Conservation (phyloP, 2,888 invertebrate species). For the Andrena trimmerana region DNA sequence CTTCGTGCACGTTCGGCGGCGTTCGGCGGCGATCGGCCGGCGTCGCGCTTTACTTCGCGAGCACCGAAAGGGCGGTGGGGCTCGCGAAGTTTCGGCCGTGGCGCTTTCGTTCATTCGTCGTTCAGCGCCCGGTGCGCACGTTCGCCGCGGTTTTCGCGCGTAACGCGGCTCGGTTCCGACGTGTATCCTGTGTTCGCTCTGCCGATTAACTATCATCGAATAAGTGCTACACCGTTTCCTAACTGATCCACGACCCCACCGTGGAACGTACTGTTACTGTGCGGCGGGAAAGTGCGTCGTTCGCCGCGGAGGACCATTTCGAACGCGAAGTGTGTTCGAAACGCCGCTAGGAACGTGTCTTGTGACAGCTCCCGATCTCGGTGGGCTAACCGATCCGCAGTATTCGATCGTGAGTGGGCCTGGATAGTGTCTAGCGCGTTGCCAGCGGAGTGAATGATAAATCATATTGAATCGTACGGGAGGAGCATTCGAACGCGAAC, state of each 20-base stretch:
- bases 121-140: constrained; percentile 69
- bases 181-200: constrained; percentile 35
- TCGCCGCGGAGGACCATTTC: constrained; percentile 1
- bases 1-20: constrained; percentile 72
- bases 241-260: too few species aligned
- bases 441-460: not conserved
- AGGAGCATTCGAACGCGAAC: constrained; percentile 17
- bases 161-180: constrained; percentile 33
- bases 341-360: not conserved
- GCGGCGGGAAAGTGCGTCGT: constrained; percentile 13
- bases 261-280: not conserved
- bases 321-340: constrained; percentile 30
- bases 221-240: too few species aligned
- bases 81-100: constrained; percentile 68
- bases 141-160: constrained; percentile 37
- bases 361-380: not conserved
- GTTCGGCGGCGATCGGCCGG: constrained; percentile 65
- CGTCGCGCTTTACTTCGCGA: constrained; percentile 61
- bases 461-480: not conserved
- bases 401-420: constrained; percentile 4
- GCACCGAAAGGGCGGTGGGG: constrained; percentile 73
- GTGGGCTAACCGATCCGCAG: not conserved
- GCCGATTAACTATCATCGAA: not conserved
- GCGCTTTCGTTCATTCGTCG: constrained; percentile 75
- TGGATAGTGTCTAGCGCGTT: not conserved